Conservation (phyloP, 2,113 vertebrate species). For the Paradoxurus hermaphroditus region DNA sequence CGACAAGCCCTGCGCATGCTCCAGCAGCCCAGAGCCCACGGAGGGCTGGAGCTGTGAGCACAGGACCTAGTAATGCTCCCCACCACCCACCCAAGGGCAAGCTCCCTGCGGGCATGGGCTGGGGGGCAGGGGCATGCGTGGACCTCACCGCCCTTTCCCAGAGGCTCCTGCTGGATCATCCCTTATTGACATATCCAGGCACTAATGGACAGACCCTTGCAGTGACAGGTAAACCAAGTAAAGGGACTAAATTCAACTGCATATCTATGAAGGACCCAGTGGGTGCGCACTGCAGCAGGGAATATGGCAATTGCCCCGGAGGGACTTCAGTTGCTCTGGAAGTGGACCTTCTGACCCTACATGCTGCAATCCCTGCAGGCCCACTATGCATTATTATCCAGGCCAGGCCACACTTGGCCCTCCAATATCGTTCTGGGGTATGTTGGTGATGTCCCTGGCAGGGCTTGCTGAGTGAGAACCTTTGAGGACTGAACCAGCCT, state of each 20-base stretch:
- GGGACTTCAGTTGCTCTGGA: not conserved
- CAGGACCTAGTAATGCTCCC: fast-evolving
- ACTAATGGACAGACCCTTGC: not conserved
- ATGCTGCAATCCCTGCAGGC: not conserved
- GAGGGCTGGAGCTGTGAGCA: not conserved
- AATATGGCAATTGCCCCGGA: not conserved
- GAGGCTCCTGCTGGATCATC: not conserved
- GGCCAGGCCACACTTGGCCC: not conserved
- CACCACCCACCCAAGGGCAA: no score
- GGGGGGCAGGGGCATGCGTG: fast-evolving
- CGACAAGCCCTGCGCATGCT: not conserved
- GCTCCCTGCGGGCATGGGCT: not conserved
- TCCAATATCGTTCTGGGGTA: not conserved
- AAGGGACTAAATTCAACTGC: not conserved
- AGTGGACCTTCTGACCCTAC: not conserved
- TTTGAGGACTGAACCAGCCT: not conserved
- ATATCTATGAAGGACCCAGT: not conserved
- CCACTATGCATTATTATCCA: fast-evolving
- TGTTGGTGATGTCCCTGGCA: not conserved
- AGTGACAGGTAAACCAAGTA: not conserved
- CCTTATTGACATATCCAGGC: not conserved
- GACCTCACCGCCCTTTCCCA: not conserved
- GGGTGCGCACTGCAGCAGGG: not conserved
- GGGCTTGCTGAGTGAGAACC: not conserved
- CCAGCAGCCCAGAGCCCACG: not conserved